phyloP scores from a whole-genome alignment of 2,888 invertebrate genomes.

The Latheticus oryzae region DNA sequence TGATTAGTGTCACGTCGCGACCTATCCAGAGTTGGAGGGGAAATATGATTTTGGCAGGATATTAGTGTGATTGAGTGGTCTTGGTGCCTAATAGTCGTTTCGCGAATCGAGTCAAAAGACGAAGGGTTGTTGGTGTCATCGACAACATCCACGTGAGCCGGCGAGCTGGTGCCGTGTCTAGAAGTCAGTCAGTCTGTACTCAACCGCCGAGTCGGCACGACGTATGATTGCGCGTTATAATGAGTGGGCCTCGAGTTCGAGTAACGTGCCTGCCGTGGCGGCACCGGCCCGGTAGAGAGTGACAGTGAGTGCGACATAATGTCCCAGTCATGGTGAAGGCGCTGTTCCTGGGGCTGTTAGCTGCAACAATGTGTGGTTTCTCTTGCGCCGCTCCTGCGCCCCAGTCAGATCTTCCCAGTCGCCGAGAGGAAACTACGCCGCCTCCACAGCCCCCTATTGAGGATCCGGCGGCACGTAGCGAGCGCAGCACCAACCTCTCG shows the following conservation, averaged over 20 bases:
- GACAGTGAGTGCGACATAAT: constrained; percentile 63
- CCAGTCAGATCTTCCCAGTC: constrained; percentile 40
- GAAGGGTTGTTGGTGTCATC: constrained; percentile 1
- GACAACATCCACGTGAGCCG: constrained; percentile 30
- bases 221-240: constrained; percentile 61
- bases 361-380: constrained; percentile 64
- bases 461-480: constrained; percentile 68
- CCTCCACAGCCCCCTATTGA: constrained; percentile 48
- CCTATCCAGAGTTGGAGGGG: constrained; percentile 6
- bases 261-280: constrained; percentile 47
- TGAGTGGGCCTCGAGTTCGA: constrained; percentile 57
- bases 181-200: constrained; percentile 61
- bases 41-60: constrained; percentile 16
- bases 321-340: constrained; percentile 67
- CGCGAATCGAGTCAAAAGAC: neutral
- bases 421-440: constrained; percentile 33
- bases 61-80: constrained; percentile 15
- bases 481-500: constrained; percentile 83
- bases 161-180: constrained; percentile 43
- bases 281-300: constrained; percentile 54
- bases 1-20: constrained; percentile 11
- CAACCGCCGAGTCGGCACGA: constrained; percentile 67
- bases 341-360: constrained; percentile 65
- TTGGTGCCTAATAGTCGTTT: neutral
- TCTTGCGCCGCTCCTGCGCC: constrained; percentile 61